Base-by-base conservation (phyloP, 2,797 vertebrate genomes). In the Channa striata region DNA sequence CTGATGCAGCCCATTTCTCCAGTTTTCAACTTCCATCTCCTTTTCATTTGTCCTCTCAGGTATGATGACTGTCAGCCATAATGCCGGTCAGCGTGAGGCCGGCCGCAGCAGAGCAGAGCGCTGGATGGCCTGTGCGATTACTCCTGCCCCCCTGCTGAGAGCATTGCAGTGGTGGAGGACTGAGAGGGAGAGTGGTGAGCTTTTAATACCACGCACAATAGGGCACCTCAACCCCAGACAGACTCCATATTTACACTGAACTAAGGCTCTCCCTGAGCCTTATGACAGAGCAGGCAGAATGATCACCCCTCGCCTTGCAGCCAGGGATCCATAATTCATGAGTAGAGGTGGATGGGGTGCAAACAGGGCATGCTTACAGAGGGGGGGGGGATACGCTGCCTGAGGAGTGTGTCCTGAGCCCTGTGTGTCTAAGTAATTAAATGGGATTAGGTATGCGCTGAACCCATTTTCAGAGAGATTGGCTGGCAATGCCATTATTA, bases 381-480 rank as follows among this genome's bases (percentile, higher is more conserved):
- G 77, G 78, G 60, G 47, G 52, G 39, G 40, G 43, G 43, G n/a
- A 8, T 43, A 17, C 19, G 59, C 82, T 65, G 85, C 82, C 87
- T 80, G 75, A 88, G 86, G 88, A 90, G 90, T 81, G 87, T 90
- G 88, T 91, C 91, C 92, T 92, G 87, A 88, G 91, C 89, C 92
- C 85, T 91, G 89, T 93, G 87, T 89, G 87, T 87, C 87, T 87
- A 86, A 83, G 87, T 92, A 93, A 95, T 94, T 93, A 93, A 92
- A 93, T 91, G 87, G 91, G 93, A 94, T 94, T 94, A 93, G 88
- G 87, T 91, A 92, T 93, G 85, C 88, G 78, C 90, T 91, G 93
- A 93, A 90, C 89, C 88, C 89, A 91, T 93, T 94, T 91, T 94
- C 92, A 91, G 92, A 93, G 91, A 90, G 90, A 92, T 88, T 86